Conservation (phyloP, 2,113 vertebrate genomes). For the Arizona elegans region DNA sequence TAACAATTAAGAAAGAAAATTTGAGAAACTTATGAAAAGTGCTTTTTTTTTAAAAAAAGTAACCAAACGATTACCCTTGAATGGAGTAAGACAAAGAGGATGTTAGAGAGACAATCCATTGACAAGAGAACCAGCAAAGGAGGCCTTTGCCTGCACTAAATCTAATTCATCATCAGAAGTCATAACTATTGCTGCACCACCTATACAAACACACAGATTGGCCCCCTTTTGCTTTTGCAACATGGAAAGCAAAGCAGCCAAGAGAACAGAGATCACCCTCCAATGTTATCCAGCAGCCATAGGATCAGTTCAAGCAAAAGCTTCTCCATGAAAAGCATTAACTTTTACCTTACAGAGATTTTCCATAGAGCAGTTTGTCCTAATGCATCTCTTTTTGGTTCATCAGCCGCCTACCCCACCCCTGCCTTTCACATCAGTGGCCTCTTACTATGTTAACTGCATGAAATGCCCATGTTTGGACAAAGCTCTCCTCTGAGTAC, state of each 20-base stretch:
- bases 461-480: neutral
- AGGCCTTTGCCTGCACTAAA: neutral
- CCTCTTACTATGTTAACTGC: neutral
- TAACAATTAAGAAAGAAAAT: neutral
- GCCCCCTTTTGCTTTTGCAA: neutral
- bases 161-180: neutral
- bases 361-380: neutral
- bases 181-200: neutral
- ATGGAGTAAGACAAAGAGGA: neutral
- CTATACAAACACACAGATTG: neutral
- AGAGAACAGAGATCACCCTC: neutral
- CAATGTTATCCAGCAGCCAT: too few relatives aligned
- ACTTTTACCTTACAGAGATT: neutral
- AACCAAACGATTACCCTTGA: neutral
- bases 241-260: neutral
- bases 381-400: neutral
- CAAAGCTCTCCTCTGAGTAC: neutral
- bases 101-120: neutral
- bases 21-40: neutral
- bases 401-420: neutral
- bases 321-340: neutral
- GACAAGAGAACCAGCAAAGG: neutral
- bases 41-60: neutral
- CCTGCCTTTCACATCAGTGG: neutral
- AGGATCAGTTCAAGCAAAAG: neutral